phyloP scores from a whole-genome alignment of 1,140 invertebrate genomes.

The Bombus superbus region DNA sequence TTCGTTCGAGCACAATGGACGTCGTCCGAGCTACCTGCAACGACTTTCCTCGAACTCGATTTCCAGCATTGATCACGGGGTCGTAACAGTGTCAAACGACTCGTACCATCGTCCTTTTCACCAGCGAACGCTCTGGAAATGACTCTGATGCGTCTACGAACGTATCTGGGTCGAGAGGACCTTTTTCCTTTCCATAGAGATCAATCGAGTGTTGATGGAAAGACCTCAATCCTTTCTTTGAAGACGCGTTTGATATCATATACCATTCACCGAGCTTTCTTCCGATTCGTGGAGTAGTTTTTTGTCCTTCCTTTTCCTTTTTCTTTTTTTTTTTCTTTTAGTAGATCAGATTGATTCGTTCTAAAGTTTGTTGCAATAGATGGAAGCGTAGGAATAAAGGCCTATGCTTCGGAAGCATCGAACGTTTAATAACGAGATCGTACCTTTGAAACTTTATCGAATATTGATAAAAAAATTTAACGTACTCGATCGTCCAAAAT shows the following conservation, averaged over 20 bases:
- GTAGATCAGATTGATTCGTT: too few relatives aligned
- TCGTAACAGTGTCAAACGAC: background rate
- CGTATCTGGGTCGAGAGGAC: background rate
- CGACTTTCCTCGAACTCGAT: constrained; percentile 64
- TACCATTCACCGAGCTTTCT: background rate
- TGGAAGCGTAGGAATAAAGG: too few relatives aligned
- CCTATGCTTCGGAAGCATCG: too few relatives aligned
- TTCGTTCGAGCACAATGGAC: constrained; percentile 53
- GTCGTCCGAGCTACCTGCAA: constrained; percentile 55
- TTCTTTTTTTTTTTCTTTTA: too few relatives aligned
- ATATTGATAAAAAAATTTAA: too few relatives aligned
- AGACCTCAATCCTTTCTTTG: constrained; percentile 2
- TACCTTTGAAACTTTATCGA: too few relatives aligned
- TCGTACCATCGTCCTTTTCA: background rate
- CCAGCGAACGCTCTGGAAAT: background rate
- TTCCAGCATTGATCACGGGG: constrained; percentile 46
- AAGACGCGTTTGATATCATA: background rate
- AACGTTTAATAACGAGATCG: too few relatives aligned
- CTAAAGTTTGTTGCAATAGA: too few relatives aligned
- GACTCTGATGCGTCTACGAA: background rate
- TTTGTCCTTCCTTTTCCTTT: background rate
- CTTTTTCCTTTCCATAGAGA: background rate
- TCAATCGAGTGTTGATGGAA: constrained; percentile 17
- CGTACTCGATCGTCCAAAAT: too few relatives aligned
- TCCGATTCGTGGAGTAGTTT: background rate